Percentiles rank a stretch among this genome's conserved stretches.
phyloP scores from a whole-genome alignment of 1,140 invertebrate genomes.

The Zaprionus tsacasi region DNA sequence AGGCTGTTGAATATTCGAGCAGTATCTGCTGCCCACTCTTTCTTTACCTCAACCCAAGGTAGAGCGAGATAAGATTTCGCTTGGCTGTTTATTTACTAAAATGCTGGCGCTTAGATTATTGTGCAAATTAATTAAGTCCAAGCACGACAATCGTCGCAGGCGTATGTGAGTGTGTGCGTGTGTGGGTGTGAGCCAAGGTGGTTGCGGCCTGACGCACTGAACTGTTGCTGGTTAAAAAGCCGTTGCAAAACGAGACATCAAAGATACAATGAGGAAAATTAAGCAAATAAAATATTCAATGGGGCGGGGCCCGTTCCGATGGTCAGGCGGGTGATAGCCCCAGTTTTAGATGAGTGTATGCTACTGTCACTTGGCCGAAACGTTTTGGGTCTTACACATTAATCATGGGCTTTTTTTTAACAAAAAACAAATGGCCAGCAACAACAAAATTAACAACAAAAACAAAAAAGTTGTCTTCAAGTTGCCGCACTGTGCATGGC shows the following conservation, averaged over 20 bases:
- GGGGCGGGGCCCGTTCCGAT: constrained; percentile 34
- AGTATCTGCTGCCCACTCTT: not conserved
- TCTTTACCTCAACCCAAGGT: not conserved
- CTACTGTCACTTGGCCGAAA: constrained; percentile 44
- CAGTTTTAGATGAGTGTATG: constrained; percentile 31
- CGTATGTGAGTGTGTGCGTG: not conserved
- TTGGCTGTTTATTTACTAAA: constrained; percentile 55
- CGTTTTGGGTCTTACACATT: constrained; percentile 33
- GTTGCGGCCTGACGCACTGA: not conserved
- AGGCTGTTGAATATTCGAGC: not conserved
- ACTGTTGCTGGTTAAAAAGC: constrained; percentile 24
- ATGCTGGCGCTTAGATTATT: constrained; percentile 58
- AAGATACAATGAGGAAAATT: constrained; percentile 1
- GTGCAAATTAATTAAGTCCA: constrained; percentile 75
- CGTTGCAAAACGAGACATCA: not conserved
- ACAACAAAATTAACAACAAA: constrained; percentile 16
- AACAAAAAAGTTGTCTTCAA: constrained; percentile 24
- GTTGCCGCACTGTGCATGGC: constrained; percentile 44
- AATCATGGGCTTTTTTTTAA: constrained; percentile 33
- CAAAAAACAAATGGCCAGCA: constrained; percentile 36
- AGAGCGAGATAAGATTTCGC: constrained; percentile 45
- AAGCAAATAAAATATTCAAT: constrained; percentile 26
- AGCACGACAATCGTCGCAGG: constrained; percentile 51
- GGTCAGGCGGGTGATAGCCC: constrained; percentile 28
- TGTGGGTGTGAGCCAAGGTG: constrained; percentile 26